Base-by-base conservation (phyloP, 2,797 vertebrate genomes). In the Synaphobranchus kaupii region DNA sequence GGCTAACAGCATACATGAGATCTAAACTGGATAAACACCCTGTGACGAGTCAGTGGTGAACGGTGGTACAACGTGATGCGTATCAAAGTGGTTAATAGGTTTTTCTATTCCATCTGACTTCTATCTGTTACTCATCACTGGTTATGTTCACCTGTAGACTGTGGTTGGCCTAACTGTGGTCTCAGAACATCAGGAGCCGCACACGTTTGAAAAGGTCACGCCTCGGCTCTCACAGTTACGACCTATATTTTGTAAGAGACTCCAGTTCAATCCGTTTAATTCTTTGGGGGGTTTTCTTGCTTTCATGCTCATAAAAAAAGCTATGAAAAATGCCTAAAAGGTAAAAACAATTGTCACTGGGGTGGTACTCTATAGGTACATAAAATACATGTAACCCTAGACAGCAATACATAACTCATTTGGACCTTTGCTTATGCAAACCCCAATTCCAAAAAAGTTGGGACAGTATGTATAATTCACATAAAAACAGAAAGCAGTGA, bases 31-130 rank as follows among this genome's bases (percentile, higher is more conserved):
- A 81, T 81, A 81, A 81, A 48, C 78, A 81, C 22, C 20, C 47
- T 80, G 44, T 12, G 47, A 80, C 20, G 76, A 80, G 76, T n/a
- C 44, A 22, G 28, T 50, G 78, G 47, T 2, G 28, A 81, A 81
- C 17, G 78, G 25, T 47, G 22, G 47, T 9, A 50, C 12, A 47
- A n/a, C 5, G 47, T 50, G 47, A 81, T 48, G 78, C 13, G 78
- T 12, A 81, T 81, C 78, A 81, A 50, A 47, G 39, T 81, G 78
- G 44, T 48, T 81, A 50, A 81, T 48, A n/a, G 20, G 22, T 81
- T 73, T 66, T 28, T 28, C 6, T 66, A 5, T 81, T 81, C 39
- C 39, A 1, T 80, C 76, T 80, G 76, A 44, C 34, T 81, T 81
- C 44, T 10, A 81, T 81, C 44, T 81, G 44, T n/a, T 48, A 50